phyloP scores from a whole-genome alignment of 2,888 invertebrate genomes.

The Cerceris rybyensis region DNA sequence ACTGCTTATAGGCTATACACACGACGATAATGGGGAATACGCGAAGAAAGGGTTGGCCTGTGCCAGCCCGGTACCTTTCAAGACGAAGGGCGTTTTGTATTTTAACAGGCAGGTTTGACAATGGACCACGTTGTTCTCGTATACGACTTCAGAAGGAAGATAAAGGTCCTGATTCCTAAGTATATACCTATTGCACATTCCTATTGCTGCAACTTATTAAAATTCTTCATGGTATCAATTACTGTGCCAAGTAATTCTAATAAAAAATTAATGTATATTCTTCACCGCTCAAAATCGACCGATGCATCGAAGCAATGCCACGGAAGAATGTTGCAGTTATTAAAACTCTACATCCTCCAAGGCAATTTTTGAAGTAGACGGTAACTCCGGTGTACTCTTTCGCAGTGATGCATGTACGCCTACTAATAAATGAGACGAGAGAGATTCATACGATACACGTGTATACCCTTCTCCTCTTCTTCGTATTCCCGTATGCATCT shows the following conservation, averaged over 20 bases:
- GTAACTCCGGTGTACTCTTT: background rate
- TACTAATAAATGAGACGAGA: constrained; percentile 46
- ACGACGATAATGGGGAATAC: constrained; percentile 66
- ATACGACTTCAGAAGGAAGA: constrained; percentile 64
- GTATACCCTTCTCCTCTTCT: background rate
- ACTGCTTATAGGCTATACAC: constrained; percentile 70
- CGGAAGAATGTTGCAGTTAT: background rate
- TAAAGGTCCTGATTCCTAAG: constrained; percentile 59
- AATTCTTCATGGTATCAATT: background rate
- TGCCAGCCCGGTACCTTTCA: constrained; percentile 52
- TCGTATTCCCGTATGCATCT: constrained; percentile 39
- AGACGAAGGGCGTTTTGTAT: constrained; percentile 74
- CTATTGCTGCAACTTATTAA: constrained; percentile 55
- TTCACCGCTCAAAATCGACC: background rate
- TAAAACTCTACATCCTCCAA: background rate
- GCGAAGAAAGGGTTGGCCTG: constrained; percentile 38
- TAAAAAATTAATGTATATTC: background rate
- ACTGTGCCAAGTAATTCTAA: background rate
- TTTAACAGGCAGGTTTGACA: constrained; percentile 79
- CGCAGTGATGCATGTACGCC: constrained; percentile 16
- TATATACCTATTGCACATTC: constrained; percentile 42
- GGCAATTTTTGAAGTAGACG: constrained; percentile 1
- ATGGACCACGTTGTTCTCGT: constrained; percentile 62
- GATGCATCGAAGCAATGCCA: too few species aligned
- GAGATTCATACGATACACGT: constrained; percentile 13